These are phyloP conservation scores for Campopleginae sp. DNA, from an alignment of 2,888 invertebrate species.

Conservation along the genomic window DNA sequence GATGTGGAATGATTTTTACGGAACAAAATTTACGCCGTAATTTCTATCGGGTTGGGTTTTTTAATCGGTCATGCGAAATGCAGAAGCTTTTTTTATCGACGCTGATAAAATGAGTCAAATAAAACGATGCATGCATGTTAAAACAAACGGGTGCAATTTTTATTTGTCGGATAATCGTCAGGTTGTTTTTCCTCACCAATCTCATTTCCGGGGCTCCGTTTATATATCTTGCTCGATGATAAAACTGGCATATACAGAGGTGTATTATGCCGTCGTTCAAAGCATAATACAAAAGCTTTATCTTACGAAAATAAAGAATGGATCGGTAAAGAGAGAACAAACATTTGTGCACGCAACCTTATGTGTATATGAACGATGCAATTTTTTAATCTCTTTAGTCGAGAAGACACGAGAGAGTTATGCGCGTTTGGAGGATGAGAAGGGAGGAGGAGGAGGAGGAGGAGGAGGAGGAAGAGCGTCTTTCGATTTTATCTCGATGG, in stretches of 20 bases:
- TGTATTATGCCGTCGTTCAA: background rate
- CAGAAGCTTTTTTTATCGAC: background rate
- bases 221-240: background rate
- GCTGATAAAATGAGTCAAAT: background rate
- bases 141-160: conserved; percentile 1
- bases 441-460: conserved; percentile 21
- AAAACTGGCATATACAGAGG: background rate
- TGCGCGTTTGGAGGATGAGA: conserved; percentile 31
- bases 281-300: background rate
- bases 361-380: conserved; percentile 36
- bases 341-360: conserved; percentile 1
- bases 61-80: background rate
- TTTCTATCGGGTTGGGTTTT: background rate
- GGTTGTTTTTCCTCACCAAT: background rate
- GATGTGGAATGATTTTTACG: conserved; percentile 2
- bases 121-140: background rate
- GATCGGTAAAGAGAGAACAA: conserved; percentile 16
- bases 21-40: background rate
- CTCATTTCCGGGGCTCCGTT: background rate
- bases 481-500: conserved; percentile 64
- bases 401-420: conserved; percentile 41
- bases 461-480: conserved; percentile 49
- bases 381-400: conserved; percentile 50
- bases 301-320: conserved; percentile 20
- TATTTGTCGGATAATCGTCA: background rate